Conservation (phyloP, 2,888 invertebrate genomes). For the Phania funesta region DNA sequence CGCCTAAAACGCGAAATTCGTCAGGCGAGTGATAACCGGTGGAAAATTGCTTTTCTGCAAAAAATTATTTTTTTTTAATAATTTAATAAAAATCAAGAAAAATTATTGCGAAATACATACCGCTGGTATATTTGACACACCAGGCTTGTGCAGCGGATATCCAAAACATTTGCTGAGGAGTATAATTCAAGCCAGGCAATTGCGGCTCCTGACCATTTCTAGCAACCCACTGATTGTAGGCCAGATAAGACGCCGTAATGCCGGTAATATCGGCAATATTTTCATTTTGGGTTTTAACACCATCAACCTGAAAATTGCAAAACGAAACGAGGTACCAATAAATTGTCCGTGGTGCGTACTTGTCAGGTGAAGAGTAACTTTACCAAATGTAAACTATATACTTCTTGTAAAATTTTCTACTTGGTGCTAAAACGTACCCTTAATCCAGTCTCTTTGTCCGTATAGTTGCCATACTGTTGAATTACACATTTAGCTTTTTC, state of each 20-base stretch:
- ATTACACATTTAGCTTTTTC: conserved; percentile 94
- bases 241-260: conserved; percentile 92
- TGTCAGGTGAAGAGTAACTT: no score
- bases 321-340: no score
- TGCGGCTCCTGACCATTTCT: no score
- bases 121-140: conserved; percentile 90
- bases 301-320: conserved; percentile 86
- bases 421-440: conserved; percentile 63
- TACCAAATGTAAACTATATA: no score
- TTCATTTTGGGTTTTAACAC: conserved; percentile 94
- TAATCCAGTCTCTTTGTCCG: conserved; percentile 87
- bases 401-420: no score
- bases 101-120: conserved; percentile 69
- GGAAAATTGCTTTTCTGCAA: no score
- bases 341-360: no score
- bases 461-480: conserved; percentile 92
- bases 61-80: no score
- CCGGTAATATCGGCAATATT: conserved; percentile 98
- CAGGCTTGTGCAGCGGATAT: conserved; percentile 91
- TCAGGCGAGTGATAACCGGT: conserved; percentile 87
- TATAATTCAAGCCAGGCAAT: conserved; percentile 85
- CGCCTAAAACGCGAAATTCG: conserved; percentile 92
- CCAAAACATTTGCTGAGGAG: conserved; percentile 90
- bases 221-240: conserved; percentile 88
- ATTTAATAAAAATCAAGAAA: no score